Conservation (phyloP, 2,888 invertebrate genomes). For the Cryptus viduatorius region DNA sequence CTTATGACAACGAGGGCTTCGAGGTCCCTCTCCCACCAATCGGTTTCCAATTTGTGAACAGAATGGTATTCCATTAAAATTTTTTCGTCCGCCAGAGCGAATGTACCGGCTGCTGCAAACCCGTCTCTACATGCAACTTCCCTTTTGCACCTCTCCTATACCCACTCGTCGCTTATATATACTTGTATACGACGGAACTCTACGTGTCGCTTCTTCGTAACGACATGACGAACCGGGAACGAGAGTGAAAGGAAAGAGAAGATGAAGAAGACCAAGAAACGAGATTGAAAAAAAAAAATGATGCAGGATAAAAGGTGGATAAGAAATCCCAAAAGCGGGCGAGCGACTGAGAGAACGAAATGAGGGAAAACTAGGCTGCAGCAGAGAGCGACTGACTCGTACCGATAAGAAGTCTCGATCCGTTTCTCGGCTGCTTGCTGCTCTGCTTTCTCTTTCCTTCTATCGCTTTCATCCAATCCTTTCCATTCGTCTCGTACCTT, state of each 20-base stretch:
- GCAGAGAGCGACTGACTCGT: conserved; percentile 73
- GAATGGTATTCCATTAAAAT: conserved; percentile 82
- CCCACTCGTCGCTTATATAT: conserved; percentile 27
- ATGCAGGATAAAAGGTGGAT: conserved; percentile 70
- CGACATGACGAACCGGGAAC: conserved; percentile 55
- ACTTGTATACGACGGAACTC: not conserved
- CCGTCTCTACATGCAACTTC: conserved; percentile 44
- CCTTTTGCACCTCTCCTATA: conserved; percentile 55
- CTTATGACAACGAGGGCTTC: conserved; percentile 56
- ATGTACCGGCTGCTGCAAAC: conserved; percentile 22
- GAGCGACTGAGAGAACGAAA: conserved; percentile 61
- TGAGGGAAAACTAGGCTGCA: conserved; percentile 50
- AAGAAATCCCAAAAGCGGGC: conserved; percentile 72
- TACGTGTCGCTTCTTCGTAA: conserved; percentile 55
- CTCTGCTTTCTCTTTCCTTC: conserved; percentile 64
- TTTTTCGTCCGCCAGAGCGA: conserved; percentile 56
- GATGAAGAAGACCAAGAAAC: conserved; percentile 55
- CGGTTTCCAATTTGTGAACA: conserved; percentile 80
- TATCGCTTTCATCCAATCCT: conserved; percentile 50
- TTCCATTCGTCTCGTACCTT: conserved; percentile 28
- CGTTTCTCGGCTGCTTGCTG: conserved; percentile 70
- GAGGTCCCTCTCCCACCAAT: conserved; percentile 70
- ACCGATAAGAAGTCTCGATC: conserved; percentile 81
- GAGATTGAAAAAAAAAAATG: conserved; percentile 64
- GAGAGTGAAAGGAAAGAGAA: conserved; percentile 55